Base-by-base conservation (phyloP, 2,797 vertebrate species). In the Neosalanx taihuensis region DNA sequence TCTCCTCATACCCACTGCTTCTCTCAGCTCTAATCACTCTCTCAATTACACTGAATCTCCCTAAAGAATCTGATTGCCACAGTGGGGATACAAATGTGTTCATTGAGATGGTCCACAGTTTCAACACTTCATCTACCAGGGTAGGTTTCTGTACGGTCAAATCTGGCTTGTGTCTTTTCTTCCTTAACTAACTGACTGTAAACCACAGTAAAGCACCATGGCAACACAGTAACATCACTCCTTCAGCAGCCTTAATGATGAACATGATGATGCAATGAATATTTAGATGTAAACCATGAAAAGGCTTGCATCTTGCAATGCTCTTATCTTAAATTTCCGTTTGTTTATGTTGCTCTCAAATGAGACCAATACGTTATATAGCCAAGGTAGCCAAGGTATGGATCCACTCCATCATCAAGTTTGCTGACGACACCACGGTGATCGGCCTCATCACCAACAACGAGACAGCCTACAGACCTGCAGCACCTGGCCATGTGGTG, bases 21-120 rank as follows among this genome's bases (percentile, higher is more conserved):
- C 51, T 56, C 57, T 31, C 37, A 77, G 70, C 41, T 46, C 77
- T 81, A 81, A 83, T 84, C 83, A 69, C 61, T 73, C 71, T 30
- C 58, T 77, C 72, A 67, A 80, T 82, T 76, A 67, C 77, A 79
- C 41, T 46, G 41, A 2, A 46, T 73, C 64, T 5, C 57, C 13
- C 33, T 18, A 26, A 51, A 70, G 76, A 81, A 78, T 81, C 66
- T 61, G 33, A 71, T 49, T 69, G 49, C 41, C 73, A 57, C 66
- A 67, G 49, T 67, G 59, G 63, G 56, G 63, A 77, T 65, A 53
- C 31, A 49, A 72, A 31, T 41, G 62, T 60, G 64, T 75, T 81
- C 70, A 77, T 73, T 67, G 64, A 76, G 79, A 74, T 26, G 17
- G 31, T 58, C 61, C 51, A 49, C n/a, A 33, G 37, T n/a, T 56